A percentile compares a stretch with the other conserved stretches of the same genome.
Evolutionary conservation across 92 coral and sea anemone species (phyloP).

Genomic region (Parazoanthus atlanticus): DNA sequence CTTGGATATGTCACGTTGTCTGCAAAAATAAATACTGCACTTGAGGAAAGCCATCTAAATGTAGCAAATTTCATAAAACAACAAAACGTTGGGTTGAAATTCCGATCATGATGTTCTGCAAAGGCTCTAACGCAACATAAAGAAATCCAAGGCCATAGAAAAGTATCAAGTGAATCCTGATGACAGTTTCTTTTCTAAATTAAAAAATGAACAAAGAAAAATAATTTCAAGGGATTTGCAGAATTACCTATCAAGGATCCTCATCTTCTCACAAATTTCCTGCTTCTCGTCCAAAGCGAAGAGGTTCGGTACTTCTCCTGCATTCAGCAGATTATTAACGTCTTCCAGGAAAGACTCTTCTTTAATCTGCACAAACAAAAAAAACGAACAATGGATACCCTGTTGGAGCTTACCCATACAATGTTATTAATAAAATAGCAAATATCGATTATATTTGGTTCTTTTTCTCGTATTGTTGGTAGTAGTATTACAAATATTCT

Average conservation of each 20-base stretch:
- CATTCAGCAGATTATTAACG: conserved; percentile 93
- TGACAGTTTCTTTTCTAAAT: neutral
- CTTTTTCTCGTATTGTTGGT: neutral
- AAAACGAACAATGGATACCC: neutral
- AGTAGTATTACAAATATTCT: neutral
- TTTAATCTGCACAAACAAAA: conserved; percentile 66
- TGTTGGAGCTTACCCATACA: neutral
- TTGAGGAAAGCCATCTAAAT: neutral
- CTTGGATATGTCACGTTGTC: conserved; percentile 99
- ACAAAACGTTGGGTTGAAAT: neutral
- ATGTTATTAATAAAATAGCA: neutral
- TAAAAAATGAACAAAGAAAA: neutral
- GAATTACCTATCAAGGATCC: conserved; percentile 86
- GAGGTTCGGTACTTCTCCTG: conserved; percentile 98
- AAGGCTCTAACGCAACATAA: neutral
- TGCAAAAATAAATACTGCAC: neutral
- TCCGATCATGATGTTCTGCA: neutral
- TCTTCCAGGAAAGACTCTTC: conserved; percentile 99
- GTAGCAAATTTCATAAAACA: neutral
- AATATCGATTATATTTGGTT: too few relatives aligned
- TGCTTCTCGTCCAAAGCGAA: conserved; percentile 97
- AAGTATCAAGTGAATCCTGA: too few relatives aligned
- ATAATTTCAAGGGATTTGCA: neutral
- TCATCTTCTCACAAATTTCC: conserved; percentile 99
- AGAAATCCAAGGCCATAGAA: too few relatives aligned